Percentiles rank a stretch among this genome's conserved stretches.
These are phyloP conservation scores for Epizoanthus stellaris DNA, from an alignment of 92 coral and sea anemone species.

Conservation along the genomic window DNA sequence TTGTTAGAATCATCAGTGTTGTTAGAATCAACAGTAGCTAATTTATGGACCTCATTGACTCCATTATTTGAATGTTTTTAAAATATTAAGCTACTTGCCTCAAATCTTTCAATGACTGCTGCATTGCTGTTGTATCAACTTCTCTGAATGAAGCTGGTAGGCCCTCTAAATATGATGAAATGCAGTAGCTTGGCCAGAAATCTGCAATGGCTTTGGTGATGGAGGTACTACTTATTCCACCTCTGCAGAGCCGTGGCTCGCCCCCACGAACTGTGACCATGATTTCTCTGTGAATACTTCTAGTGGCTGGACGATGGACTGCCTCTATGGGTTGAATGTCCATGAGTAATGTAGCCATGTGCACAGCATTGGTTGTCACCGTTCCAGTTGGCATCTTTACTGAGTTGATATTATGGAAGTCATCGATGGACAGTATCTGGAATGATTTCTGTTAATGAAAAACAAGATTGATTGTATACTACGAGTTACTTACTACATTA, in stretches of 20 bases:
- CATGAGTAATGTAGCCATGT: conserved; percentile 54
- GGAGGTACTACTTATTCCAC: conserved; percentile 50
- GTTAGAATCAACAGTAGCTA: no score
- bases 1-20: no score
- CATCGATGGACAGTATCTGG: conserved; percentile 62
- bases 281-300: conserved; percentile 59
- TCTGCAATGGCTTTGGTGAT: conserved; percentile 36
- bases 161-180: conserved; percentile 51
- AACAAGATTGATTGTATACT: background rate
- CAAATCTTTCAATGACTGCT: conserved; percentile 62
- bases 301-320: conserved; percentile 39
- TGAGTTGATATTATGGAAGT: conserved; percentile 67
- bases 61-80: no score
- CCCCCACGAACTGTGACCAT: conserved; percentile 41
- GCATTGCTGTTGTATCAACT: conserved; percentile 43
- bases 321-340: conserved; percentile 17
- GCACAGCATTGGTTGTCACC: conserved; percentile 61
- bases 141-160: conserved; percentile 49
- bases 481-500: background rate
- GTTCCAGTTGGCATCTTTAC: conserved; percentile 63
- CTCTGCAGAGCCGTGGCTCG: conserved; percentile 55
- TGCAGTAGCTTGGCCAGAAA: conserved; percentile 62
- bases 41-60: no score
- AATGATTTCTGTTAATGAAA: conserved; percentile 57
- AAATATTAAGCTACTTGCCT: conserved; percentile 40